Evolutionary conservation across 2,888 invertebrate species (phyloP), one percentile per base, ranked within the genome.

Genomic region (Hylaea fasciaria): DNA sequence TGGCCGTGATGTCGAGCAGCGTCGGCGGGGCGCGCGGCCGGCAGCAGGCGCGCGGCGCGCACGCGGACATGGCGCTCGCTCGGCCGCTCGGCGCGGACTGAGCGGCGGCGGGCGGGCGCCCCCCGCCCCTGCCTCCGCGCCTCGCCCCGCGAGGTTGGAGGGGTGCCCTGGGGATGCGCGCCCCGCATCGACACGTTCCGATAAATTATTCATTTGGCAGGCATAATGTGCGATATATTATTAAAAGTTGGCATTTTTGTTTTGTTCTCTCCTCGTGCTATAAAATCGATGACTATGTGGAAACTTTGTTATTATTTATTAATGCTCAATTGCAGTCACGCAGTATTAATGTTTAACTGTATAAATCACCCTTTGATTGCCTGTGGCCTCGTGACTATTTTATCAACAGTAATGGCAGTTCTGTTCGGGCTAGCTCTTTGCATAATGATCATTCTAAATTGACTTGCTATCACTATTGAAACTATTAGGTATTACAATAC

Each of bases 1-100:
- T 95, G 74, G 97, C 96, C 82, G 96, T 95, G 77, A 96, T 95
- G 92, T 97, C 96, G 78, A 97, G 94, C 74, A 97, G 92, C 69
- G 96, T 94, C 91, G 96, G 95, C 78, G 96, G 95, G 87, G 93
- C 90, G 90, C 92, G 92, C 89, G 90, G 89, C 87, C 90, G 89
- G 83, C 91, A 91, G 85, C 91, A 91, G 69, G 87, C 90, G 87
- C 91, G 91, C 89, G 91, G 90, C 89, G 90, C 89, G 83, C 89
- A 91, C 85, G 87, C 86, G 72, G 92, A 84, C 91, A 92, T 91
- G 74, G 87, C 89, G 92, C 91, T 92, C 84, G 88, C 87, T 91
- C 89, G 88, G 89, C 91, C 89, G 90, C 89, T 87, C 83, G 86
- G 82, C 87, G 90, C 90, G 86, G 87, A 92, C 91, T 91, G 91